Evolutionary conservation across 2,797 vertebrate genomes (phyloP), one percentile per base, ranked within the genome.

Genomic region (Xyrichtys novacula): DNA sequence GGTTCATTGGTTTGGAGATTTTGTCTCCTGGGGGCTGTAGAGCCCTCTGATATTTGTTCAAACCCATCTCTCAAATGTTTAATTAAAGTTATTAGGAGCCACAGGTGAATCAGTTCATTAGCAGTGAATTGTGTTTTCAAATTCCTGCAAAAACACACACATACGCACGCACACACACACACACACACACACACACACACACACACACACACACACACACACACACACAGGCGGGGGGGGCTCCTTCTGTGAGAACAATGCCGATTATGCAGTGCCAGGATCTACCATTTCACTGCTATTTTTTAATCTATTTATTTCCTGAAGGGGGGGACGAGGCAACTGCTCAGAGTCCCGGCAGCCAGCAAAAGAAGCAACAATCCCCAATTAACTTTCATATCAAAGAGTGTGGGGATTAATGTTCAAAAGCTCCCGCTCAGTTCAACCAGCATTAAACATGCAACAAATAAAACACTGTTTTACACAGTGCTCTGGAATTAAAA

Each of bases 41-140:
- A 65, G 63, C 75, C 59, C 26, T 5, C 50, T 77, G 71, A 78
- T 82, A 66, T 88, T 85, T 85, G 83, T 83, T 85, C 70, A 74
- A 68, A 81, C 61, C 70, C 72, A 74, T 77, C 70, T 82, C 75
- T 88, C 71, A 65, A 56, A 82, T 84, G 76, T 89, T 89, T 87
- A 87, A 89, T 89, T 87, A 88, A 88, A 79, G 83, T 80, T 86
- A 78, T 84, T 79, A 84, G 68, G 53, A 74, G 70, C 73, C 79
- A 81, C 85, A 81, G 76, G 83, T 87, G 78, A 80, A 50, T 74
- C 63, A 72, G 65, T 81, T 85, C 66, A 86, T 85, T 76, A 83
- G 66, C 43, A 50, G 61, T 50, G 25, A 77, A 74, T 64, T 71
- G 59, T 74, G 64, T 72, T 62, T 49, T 61, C 52, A 65, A 22